Conservation (phyloP, 2,888 invertebrate species). For the Troilus luridus region DNA sequence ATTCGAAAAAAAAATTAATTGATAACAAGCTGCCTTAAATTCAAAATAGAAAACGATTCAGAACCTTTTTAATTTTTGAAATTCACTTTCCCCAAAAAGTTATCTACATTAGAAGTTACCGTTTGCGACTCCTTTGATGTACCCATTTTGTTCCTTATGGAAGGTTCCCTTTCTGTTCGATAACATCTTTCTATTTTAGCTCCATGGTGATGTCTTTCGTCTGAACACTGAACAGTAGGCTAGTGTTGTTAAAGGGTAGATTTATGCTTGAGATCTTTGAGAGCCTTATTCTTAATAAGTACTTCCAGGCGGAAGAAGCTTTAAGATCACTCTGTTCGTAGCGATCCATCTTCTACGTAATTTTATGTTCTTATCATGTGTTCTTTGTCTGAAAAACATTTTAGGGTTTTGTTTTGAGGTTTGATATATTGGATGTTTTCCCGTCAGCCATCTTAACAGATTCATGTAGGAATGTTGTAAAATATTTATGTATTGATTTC, state of each 20-base stretch:
- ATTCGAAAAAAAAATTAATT: too few relatives aligned
- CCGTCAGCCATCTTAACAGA: too few relatives aligned
- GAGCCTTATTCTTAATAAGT: background rate
- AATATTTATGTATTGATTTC: too few relatives aligned
- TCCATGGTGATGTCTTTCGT: background rate
- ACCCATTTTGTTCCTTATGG: background rate
- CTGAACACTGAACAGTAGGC: background rate
- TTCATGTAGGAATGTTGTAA: too few relatives aligned
- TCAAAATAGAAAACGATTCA: background rate
- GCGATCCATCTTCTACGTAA: too few relatives aligned
- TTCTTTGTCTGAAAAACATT: too few relatives aligned
- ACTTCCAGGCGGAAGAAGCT: background rate
- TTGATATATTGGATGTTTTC: too few relatives aligned
- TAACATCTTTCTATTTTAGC: constrained; percentile 30
- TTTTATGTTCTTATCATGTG: too few relatives aligned
- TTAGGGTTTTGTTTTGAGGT: too few relatives aligned
- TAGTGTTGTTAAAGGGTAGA: background rate
- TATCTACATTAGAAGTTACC: background rate
- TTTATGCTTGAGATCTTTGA: background rate
- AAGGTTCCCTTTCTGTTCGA: background rate
- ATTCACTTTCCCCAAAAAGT: background rate
- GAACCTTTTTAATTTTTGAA: background rate
- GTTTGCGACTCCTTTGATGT: background rate
- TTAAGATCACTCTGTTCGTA: background rate
- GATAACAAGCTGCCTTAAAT: too few relatives aligned